Evolutionary conservation across 1,140 invertebrate species (phyloP).

Genomic region (Planococcus citri): DNA sequence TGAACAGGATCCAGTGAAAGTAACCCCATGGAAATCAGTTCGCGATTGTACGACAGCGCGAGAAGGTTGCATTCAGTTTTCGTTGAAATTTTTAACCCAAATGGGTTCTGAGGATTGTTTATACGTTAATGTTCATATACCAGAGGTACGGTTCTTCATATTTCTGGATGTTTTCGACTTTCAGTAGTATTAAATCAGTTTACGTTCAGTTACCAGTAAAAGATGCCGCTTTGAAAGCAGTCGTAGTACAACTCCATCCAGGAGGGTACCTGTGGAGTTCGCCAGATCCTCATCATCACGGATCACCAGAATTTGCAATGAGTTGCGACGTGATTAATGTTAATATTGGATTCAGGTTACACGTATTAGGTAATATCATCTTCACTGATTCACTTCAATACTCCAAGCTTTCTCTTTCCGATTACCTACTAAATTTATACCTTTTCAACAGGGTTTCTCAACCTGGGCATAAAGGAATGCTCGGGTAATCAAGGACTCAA

Average conservation of each 20-base stretch:
- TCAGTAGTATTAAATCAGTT: too few species aligned
- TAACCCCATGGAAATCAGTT: constrained; percentile 19
- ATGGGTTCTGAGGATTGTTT: constrained; percentile 26
- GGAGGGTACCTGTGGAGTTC: background rate
- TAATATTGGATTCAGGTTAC: constrained; percentile 8
- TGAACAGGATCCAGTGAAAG: constrained; percentile 21
- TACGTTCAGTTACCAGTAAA: background rate
- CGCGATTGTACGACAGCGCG: constrained; percentile 22
- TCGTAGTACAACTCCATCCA: background rate
- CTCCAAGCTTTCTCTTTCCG: background rate
- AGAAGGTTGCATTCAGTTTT: constrained; percentile 21
- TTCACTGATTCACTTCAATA: background rate
- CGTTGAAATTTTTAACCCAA: background rate
- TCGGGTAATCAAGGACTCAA: constrained; percentile 33
- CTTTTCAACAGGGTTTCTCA: constrained; percentile 16
- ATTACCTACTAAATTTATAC: background rate
- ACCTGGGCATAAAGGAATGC: background rate
- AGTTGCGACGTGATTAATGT: constrained; percentile 17
- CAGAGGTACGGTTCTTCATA: background rate
- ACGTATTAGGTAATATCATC: constrained; percentile 19
- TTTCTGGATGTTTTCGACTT: too few species aligned
- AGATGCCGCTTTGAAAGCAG: background rate
- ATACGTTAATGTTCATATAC: constrained; percentile 25
- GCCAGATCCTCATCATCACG: background rate
- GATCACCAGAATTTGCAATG: constrained; percentile 4